These are phyloP conservation scores for Calcarius lapponicus DNA, from an alignment of 2,797 vertebrate species.

Conservation along the genomic window DNA sequence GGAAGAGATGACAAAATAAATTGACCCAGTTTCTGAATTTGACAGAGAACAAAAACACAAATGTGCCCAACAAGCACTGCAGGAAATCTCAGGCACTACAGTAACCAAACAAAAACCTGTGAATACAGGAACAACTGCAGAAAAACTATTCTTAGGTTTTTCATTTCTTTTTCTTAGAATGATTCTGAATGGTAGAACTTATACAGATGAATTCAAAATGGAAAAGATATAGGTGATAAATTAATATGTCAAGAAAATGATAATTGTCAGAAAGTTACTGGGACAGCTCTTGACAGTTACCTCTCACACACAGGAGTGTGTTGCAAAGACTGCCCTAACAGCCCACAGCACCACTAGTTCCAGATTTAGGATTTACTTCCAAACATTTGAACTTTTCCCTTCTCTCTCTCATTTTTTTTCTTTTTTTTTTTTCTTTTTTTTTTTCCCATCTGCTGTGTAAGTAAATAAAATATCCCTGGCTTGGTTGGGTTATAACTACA, in stretches of 20 bases:
- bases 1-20: not conserved
- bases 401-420: not conserved
- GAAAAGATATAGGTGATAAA: not conserved
- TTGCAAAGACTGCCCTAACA: not conserved
- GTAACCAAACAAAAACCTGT: not conserved
- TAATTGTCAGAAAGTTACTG: not conserved
- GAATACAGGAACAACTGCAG: not conserved
- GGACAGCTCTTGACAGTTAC: not conserved
- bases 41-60: not conserved
- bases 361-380: not conserved
- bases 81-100: not conserved
- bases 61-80: not conserved
- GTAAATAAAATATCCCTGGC: not conserved
- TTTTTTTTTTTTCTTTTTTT: too few species aligned
- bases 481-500: not conserved
- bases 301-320: rapidly evolving
- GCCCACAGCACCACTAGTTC: not conserved
- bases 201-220: not conserved
- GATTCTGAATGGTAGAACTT: not conserved
- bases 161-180: not conserved
- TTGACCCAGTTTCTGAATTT: not conserved
- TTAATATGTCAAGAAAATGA: not conserved
- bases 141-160: not conserved
- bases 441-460: not conserved
- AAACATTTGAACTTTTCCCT: not conserved